Conservation (phyloP, 2,888 invertebrate species). For the Agrotis exclamationis region DNA sequence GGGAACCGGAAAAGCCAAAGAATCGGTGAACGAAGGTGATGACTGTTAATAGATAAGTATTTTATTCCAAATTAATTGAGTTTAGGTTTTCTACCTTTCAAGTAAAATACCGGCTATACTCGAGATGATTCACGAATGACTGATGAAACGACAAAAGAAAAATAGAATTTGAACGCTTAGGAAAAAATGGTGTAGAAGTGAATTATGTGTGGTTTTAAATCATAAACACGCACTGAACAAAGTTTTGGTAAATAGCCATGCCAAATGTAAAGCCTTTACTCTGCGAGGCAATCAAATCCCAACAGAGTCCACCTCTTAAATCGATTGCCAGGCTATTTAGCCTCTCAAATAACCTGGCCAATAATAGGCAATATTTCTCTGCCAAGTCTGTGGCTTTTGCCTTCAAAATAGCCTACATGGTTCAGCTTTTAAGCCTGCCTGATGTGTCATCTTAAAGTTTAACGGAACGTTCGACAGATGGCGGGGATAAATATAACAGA, state of each 20-base stretch:
- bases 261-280: background rate
- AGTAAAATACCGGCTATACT: no score
- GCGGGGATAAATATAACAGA: conserved; percentile 28
- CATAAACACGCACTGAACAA: conserved; percentile 5
- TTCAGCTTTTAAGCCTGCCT: conserved; percentile 67
- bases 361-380: conserved; percentile 9
- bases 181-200: background rate
- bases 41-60: no score
- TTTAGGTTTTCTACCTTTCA: no score
- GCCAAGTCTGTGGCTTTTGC: background rate
- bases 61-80: no score
- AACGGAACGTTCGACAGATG: conserved; percentile 5
- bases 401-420: conserved; percentile 65
- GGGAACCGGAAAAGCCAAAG: no score
- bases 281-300: background rate
- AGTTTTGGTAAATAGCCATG: background rate
- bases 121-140: no score
- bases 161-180: no score
- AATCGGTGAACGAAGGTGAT: no score
- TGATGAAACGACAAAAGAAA: no score
- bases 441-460: conserved; percentile 54
- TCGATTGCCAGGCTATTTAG: conserved; percentile 12
- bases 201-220: background rate
- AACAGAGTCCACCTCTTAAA: conserved; percentile 3
- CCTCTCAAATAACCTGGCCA: conserved; percentile 12